A percentile compares a stretch with the other conserved stretches of the same genome.
Evolutionary conservation across 2,888 invertebrate genomes (phyloP).

Genomic region (Apantesis nais): DNA sequence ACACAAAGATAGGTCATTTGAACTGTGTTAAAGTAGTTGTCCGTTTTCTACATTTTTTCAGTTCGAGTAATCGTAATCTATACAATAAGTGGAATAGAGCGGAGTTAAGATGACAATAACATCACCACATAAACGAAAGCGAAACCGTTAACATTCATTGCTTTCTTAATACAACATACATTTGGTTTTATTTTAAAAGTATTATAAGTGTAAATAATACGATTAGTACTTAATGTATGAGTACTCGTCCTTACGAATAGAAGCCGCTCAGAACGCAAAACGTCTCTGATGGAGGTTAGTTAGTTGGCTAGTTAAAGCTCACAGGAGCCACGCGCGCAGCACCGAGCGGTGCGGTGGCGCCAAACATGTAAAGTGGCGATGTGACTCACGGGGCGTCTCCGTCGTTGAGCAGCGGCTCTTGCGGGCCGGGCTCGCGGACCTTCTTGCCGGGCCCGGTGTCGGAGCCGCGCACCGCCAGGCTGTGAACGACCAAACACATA

Average conservation of each 20-base stretch:
- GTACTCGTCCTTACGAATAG: neutral
- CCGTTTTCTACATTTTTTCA: neutral
- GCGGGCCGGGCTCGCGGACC: constrained; percentile 86
- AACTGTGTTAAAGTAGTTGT: neutral
- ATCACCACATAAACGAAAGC: neutral
- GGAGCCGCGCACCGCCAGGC: constrained; percentile 90
- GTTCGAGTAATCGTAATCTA: neutral
- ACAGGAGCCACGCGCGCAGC: neutral
- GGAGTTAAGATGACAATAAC: neutral
- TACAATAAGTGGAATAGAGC: neutral
- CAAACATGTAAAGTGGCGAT: neutral
- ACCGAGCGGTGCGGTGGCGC: neutral
- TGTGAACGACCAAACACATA: constrained; percentile 66
- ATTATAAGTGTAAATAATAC: no score
- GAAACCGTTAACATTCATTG: neutral
- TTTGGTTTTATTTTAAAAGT: neutral
- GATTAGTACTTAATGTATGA: no score
- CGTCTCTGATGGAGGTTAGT: neutral
- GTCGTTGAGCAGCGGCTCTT: constrained; percentile 88
- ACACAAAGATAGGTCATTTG: neutral
- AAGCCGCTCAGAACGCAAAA: neutral
- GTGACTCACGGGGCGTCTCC: constrained; percentile 90
- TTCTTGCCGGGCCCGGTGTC: constrained; percentile 90
- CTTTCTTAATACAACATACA: neutral
- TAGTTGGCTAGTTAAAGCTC: neutral